Base-by-base conservation (phyloP, 1,140 invertebrate species). In the Aphaenogaster floridana region DNA sequence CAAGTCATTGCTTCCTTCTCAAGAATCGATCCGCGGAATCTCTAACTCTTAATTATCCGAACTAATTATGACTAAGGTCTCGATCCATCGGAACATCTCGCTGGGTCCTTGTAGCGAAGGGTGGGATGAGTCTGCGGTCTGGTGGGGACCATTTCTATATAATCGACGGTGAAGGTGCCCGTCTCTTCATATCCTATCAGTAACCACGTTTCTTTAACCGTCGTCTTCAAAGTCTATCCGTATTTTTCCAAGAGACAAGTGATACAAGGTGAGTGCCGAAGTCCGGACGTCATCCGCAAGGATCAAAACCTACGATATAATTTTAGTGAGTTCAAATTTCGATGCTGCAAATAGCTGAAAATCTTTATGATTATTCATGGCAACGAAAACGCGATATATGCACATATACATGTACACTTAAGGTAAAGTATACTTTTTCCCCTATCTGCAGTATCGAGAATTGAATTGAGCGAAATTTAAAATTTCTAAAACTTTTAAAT, bases 91-190 rank as follows among this genome's bases (percentile, higher is more conserved):
- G 66, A 79, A 69, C 71, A 61, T 87, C 76, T 71, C 28, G 83
- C 87, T 92, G 86, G 91, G 86, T 87, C 89, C 92, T 93, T 88
- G 91, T 91, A 91, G 87, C 61, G 45, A 74, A 89, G 92, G 92
- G 93, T 94, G 93, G 93, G 93, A 94, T 66, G 86, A 88, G 79
- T 45, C 79, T 63, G 54, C 68, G 34, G n/a, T 9, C 72, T 92
- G 94, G 94, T 93, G 93, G 94, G 94, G 94, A 93, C 86, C 89
- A 92, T 94, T 94, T 95, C 94, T 95, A 95, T 95, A 95, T 95
- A 95, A 95, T 92, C 93, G 90, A 89, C 92, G 88, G 91, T 86
- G 91, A 93, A 91, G 92, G 92, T 90, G 90, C 90, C 91, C 81
- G 94, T 94, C 94, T 94, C 93, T 94, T 89, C 94, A 95, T 94